phyloP scores from a whole-genome alignment of 30 jellyfish, hydroid and myxozoan genomes.

The Aurelia coerulea region DNA sequence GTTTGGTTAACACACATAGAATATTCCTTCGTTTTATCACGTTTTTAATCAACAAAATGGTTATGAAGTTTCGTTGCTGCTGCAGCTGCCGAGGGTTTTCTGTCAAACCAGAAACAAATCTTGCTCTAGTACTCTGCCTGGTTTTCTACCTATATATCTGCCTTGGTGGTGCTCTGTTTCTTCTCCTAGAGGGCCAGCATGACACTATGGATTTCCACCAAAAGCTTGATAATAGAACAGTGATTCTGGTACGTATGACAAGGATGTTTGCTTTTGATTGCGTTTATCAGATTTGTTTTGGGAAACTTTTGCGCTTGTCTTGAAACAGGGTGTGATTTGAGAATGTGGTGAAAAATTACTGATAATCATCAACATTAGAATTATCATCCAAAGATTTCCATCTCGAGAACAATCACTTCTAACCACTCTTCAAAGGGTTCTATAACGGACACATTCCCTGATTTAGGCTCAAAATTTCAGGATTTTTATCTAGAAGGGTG shows the following conservation, averaged over 20 bases:
- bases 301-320: constrained; percentile 1
- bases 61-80: constrained; percentile 53
- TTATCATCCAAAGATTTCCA: no score
- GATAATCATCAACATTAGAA: background rate
- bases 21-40: no score
- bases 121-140: constrained; percentile 90
- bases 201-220: constrained; percentile 38
- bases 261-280: background rate
- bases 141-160: constrained; percentile 90
- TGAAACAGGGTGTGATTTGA: constrained; percentile 19
- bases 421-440: no score
- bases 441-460: no score
- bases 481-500: no score
- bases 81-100: constrained; percentile 75
- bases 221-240: constrained; percentile 37
- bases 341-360: background rate
- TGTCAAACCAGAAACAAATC: constrained; percentile 92
- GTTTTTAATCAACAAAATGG: no score
- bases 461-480: no score
- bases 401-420: no score
- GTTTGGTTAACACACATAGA: no score
- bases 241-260: constrained; percentile 36
- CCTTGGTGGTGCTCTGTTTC: constrained; percentile 97
- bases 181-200: constrained; percentile 93
- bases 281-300: constrained; percentile 9